phyloP scores from a whole-genome alignment of 2,797 vertebrate species.

The Sebastes reedi region DNA sequence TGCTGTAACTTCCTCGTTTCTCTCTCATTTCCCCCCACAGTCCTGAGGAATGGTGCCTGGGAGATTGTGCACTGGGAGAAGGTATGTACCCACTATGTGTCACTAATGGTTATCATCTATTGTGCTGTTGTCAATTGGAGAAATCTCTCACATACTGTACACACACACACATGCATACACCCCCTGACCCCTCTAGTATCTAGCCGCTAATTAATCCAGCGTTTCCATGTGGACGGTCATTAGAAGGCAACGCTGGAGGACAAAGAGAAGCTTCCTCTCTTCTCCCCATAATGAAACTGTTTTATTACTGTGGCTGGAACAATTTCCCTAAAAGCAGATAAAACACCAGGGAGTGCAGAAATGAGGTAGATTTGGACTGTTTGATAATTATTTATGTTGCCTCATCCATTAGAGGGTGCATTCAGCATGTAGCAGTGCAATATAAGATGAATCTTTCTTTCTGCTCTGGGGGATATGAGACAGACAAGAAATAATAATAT shows the following conservation, averaged over 20 bases:
- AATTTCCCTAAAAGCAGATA: slow-evolving; percentile 41
- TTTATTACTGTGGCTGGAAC: slow-evolving; percentile 58
- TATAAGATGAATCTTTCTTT: background rate
- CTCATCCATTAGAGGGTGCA: background rate
- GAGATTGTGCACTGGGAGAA: slow-evolving; percentile 99
- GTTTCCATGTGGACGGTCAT: slow-evolving; percentile 49
- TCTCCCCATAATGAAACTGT: slow-evolving; percentile 40
- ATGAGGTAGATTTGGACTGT: slow-evolving; percentile 3
- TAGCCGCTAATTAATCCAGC: slow-evolving; percentile 60
- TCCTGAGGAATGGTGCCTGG: slow-evolving; percentile 97
- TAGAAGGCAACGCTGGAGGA: slow-evolving; percentile 47
- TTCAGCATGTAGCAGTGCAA: background rate
- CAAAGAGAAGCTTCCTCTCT: slow-evolving; percentile 52
- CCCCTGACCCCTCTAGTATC: slow-evolving; percentile 17
- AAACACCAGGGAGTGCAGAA: slow-evolving; percentile 22
- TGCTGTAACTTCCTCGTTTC: slow-evolving; percentile 1
- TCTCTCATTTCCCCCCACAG: slow-evolving; percentile 75
- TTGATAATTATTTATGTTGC: slow-evolving; percentile 11
- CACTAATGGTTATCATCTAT: background rate
- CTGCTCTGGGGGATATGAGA: background rate
- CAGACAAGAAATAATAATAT: background rate
- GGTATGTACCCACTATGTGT: slow-evolving; percentile 82
- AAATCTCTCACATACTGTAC: background rate
- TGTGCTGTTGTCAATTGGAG: slow-evolving; percentile 14
- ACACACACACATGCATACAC: slow-evolving; percentile 11